Evolutionary conservation across 2,888 invertebrate genomes (phyloP).

Genomic region (Drosophila pseudotakahashii): DNA sequence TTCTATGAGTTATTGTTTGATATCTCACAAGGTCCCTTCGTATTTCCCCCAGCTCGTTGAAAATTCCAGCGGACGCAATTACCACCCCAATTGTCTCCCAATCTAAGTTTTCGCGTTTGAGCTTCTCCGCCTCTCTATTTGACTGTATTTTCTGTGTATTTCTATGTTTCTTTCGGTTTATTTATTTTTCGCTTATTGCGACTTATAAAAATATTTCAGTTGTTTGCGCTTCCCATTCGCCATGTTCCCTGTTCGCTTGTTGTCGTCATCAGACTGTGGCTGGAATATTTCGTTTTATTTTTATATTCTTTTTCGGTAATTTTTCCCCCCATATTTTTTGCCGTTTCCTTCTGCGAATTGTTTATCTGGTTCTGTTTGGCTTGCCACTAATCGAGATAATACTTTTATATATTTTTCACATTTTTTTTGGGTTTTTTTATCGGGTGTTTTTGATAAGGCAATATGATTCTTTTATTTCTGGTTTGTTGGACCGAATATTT

Average conservation of each 20-base stretch:
- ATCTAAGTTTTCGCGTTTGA: slow-evolving; percentile 41
- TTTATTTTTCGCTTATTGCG: slow-evolving; percentile 75
- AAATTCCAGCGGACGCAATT: slow-evolving; percentile 53
- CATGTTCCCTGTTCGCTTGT: too few species aligned
- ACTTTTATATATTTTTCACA: slow-evolving; percentile 7
- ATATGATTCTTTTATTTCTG: slow-evolving; percentile 9
- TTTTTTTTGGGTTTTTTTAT: not conserved
- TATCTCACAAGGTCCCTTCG: slow-evolving; percentile 24
- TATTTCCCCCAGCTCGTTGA: slow-evolving; percentile 32
- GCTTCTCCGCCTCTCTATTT: slow-evolving; percentile 12
- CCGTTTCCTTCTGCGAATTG: slow-evolving; percentile 21
- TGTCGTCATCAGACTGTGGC: slow-evolving; percentile 38
- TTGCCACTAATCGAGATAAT: slow-evolving; percentile 26
- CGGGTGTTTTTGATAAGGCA: slow-evolving; percentile 10
- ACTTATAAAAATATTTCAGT: slow-evolving; percentile 59
- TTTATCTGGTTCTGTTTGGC: slow-evolving; percentile 35
- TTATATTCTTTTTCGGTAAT: slow-evolving; percentile 24
- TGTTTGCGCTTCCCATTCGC: slow-evolving; percentile 47
- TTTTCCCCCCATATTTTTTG: slow-evolving; percentile 22
- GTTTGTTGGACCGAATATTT: not conserved
- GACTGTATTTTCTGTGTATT: slow-evolving; percentile 36
- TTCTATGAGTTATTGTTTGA: slow-evolving; percentile 47
- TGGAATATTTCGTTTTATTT: slow-evolving; percentile 29
- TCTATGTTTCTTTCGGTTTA: slow-evolving; percentile 47
- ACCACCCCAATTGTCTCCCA: slow-evolving; percentile 55